Base-by-base conservation (phyloP, 1,140 invertebrate species). In the Rhyzopertha dominica region DNA sequence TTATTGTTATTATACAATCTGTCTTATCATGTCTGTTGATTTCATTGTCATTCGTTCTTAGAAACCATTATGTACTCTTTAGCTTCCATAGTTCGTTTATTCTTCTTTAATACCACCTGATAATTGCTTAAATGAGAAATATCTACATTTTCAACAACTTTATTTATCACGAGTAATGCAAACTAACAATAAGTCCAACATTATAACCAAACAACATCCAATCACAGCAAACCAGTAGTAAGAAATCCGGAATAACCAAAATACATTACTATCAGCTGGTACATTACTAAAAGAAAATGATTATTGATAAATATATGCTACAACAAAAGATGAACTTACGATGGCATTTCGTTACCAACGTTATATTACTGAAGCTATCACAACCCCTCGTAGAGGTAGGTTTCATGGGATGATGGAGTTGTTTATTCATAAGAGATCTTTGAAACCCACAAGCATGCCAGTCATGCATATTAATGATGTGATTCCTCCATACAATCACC, bases 401-500 rank as follows among this genome's bases (percentile, higher is more conserved):
- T n/a, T 38, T 38, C 8, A 22, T 22, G n/a, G 9, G 8, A 18
- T 38, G 24, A 10, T 22, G 19, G 19, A 38, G 20, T 3, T 4
- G 5, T 24, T 14, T 14, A 22, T n/a, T 38, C 4, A 38, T 25
- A 22, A 22, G 24, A 22, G 40, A 41, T 23, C 47, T 46, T 32
- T 48, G 46, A 38, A 46, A 28, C 20, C 29, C 2, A 45, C n/a
- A 13, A 47, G 25, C 16, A 49, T 31, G n/a, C 14, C 14, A 8
- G 40, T 23, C 10, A 49, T 39, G 12, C 3, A 22, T n/a, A 22
- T 14, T 5, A 52, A 29, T n/a, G 28, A 14, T 12, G 32, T 26
- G 3, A 43, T 23, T 12, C 45, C 36, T 18, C 45, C 45, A 9
- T 34, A 47, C 12, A 52, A 23, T 22, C 46, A 18, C 39, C 49